These are phyloP conservation scores for Neoarius graeffei DNA, from an alignment of 2,113 vertebrate species.

Conservation along the genomic window DNA sequence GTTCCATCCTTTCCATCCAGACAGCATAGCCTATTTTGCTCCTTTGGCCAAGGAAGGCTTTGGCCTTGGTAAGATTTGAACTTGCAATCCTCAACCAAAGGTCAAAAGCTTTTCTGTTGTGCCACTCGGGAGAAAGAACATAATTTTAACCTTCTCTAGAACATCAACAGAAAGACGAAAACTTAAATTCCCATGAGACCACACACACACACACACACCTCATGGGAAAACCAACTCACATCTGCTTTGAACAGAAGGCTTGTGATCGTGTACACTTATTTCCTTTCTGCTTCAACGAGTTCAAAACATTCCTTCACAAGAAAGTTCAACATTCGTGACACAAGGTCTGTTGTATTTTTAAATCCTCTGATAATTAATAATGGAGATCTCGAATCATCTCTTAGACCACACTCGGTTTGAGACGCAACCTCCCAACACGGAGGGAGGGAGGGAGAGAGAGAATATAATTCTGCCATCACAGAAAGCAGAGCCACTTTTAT, in stretches of 20 bases:
- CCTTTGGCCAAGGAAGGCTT: background rate
- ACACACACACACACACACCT: background rate
- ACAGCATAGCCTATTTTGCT: background rate
- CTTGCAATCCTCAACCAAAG: background rate
- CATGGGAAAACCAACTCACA: slow-evolving; percentile 40
- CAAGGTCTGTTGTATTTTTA: background rate
- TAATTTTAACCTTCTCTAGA: background rate
- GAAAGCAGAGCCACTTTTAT: slow-evolving; percentile 52
- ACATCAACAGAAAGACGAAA: background rate
- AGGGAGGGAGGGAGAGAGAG: no score
- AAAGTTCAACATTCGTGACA: background rate
- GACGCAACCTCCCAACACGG: background rate
- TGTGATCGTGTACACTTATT: background rate
- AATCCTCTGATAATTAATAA: background rate
- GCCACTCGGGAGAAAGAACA: background rate
- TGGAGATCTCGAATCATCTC: background rate
- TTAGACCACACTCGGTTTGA: background rate
- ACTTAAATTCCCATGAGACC: background rate
- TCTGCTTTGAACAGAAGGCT: slow-evolving; percentile 16
- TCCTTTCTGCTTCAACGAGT: background rate
- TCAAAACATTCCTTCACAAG: background rate
- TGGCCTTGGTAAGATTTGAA: background rate
- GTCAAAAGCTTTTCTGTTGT: background rate
- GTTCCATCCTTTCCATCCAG: background rate
- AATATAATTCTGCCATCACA: background rate